Evolutionary conservation across 1,140 invertebrate species (phyloP).

Genomic region (Trichonephila clavata): DNA sequence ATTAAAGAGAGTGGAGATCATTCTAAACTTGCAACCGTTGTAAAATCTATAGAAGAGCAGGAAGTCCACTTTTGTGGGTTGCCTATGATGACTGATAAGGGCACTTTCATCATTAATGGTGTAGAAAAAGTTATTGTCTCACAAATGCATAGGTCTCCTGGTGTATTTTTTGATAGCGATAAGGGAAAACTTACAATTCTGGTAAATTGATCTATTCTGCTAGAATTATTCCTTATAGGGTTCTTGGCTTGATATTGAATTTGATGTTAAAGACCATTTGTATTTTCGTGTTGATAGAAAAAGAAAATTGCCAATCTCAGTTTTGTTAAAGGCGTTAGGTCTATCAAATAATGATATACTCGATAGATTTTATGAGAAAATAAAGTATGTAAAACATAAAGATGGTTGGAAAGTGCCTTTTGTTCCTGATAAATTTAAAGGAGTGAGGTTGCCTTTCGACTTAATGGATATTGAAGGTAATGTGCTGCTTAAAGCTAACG

Average conservation of each 20-base stretch:
- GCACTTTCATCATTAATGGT: conserved; percentile 6
- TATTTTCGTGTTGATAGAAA: background rate
- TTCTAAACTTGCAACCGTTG: too few relatives aligned
- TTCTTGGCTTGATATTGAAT: background rate
- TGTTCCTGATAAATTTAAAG: too few relatives aligned
- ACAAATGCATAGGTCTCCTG: background rate
- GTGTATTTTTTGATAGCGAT: background rate
- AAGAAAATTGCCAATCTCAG: background rate
- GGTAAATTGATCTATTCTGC: background rate
- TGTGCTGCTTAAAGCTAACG: too few relatives aligned
- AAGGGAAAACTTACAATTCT: background rate
- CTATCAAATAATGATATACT: background rate
- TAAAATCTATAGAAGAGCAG: background rate
- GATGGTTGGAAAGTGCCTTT: too few relatives aligned
- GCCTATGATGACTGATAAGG: background rate
- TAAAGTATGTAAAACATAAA: too few relatives aligned
- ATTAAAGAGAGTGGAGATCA: too few relatives aligned
- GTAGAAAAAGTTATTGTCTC: background rate
- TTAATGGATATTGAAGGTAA: too few relatives aligned
- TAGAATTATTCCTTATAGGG: background rate
- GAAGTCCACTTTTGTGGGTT: background rate
- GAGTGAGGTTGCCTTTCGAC: too few relatives aligned
- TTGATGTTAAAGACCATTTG: background rate
- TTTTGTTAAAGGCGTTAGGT: background rate
- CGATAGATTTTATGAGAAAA: background rate